Base-by-base conservation (phyloP, 1,140 invertebrate genomes). In the Leptinotarsa undecemlineata region DNA sequence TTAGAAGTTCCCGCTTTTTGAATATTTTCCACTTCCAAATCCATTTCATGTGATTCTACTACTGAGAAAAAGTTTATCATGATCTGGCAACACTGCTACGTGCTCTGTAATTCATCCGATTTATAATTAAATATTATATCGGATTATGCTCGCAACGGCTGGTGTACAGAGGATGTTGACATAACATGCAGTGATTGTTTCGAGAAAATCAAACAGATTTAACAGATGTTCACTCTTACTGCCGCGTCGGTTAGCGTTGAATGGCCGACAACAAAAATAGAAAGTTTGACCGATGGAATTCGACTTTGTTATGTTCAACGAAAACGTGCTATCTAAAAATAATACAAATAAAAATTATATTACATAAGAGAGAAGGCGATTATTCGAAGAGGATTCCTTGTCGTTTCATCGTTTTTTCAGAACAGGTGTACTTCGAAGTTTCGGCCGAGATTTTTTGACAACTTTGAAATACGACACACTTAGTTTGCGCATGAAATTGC, bases 161-260 rank as follows among this genome's bases (percentile, higher is more conserved):
- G 51, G 51, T 57, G 51, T 57, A 57, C 51, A 66, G 63, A 66
- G 63, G 63, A 66, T 66, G 63, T 66, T 66, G 63, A 66, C 63
- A 66, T 66, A 66, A 66, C 21, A 21, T 66, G 21, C 23, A 62
- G 17, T 62, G 13, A 33, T 66, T 66, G 19, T 66, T 57, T 23
- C n/a, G 26, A 66, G 20, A 23, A 66, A 33, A 66, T 23, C 63
- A 64, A 14, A 23, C 23, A 15, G 21, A 23, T 66, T 66, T 66
- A 66, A 19, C 63, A 66, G 63, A 66, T 66, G 63, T 66, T 66
- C n/a, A 66, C 63, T 66, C 21, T 66, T 33, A 33, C 63, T 33
- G 63, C 63, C 51, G 51, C 51, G 4, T 57, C 51, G 51, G 51
- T 57, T 15, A 17, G 51, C 51, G 51, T 19, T 57, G 51, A 57